These are phyloP conservation scores for Stratiolaelaps scimitus DNA, from an alignment of 1,140 invertebrate genomes.

Conservation along the genomic window DNA sequence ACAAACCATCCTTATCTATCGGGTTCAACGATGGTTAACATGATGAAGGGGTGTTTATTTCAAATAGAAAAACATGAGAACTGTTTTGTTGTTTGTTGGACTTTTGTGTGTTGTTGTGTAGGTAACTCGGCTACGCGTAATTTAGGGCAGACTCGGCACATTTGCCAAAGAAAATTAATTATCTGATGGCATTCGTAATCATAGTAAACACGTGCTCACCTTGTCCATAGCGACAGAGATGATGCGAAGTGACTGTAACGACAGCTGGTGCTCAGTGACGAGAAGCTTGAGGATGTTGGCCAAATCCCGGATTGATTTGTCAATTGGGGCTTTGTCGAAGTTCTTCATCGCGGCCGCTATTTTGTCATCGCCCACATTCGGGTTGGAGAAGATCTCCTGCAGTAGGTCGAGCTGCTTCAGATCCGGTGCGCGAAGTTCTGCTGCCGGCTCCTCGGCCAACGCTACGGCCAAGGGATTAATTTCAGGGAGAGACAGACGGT, in stretches of 20 bases:
- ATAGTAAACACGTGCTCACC: neutral
- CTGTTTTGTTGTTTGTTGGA: too few relatives aligned
- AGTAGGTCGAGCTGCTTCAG: conserved; percentile 14
- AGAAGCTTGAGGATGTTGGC: conserved; percentile 21
- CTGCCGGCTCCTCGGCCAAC: neutral
- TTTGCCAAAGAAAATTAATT: too few relatives aligned
- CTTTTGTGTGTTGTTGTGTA: too few relatives aligned
- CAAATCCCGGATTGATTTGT: conserved; percentile 6
- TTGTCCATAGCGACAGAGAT: conserved; percentile 25
- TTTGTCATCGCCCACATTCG: conserved; percentile 7
- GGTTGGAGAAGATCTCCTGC: conserved; percentile 16
- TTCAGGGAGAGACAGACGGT: too few relatives aligned
- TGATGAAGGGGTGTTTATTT: too few relatives aligned
- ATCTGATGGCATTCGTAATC: too few relatives aligned
- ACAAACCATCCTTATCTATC: too few relatives aligned
- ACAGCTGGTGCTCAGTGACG: conserved; percentile 19
- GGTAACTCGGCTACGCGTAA: too few relatives aligned
- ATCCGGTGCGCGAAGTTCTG: neutral
- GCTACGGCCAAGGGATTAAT: too few relatives aligned
- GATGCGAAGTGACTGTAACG: neutral
- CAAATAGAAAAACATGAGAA: too few relatives aligned
- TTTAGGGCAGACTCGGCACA: too few relatives aligned
- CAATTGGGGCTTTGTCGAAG: conserved; percentile 17
- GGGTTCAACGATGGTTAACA: too few relatives aligned
- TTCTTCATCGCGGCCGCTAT: conserved; percentile 15